These are phyloP conservation scores for Heliocidaris erythrogramma DNA, from an alignment of 35 echinoderm and acorn worm genomes.

Conservation along the genomic window DNA sequence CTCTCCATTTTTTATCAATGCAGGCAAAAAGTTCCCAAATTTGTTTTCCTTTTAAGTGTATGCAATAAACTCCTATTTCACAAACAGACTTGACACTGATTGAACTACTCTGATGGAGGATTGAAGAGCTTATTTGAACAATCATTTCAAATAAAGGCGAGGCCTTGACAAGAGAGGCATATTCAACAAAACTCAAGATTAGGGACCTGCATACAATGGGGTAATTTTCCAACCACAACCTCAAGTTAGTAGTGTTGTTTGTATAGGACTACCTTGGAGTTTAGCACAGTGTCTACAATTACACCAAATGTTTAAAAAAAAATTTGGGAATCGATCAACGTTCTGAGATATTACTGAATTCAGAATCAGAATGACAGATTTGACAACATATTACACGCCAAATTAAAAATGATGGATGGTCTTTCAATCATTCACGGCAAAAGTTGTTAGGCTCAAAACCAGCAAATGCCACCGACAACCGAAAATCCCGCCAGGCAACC, in stretches of 20 bases:
- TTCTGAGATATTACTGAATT: neutral
- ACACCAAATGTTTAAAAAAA: neutral
- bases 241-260: neutral
- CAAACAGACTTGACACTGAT: constrained; percentile 11
- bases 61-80: neutral
- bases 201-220: neutral
- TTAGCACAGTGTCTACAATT: neutral
- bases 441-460: too few relatives aligned
- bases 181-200: neutral
- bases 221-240: neutral
- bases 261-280: neutral
- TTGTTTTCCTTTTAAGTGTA: neutral
- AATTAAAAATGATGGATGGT: neutral
- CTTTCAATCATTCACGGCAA: too few relatives aligned
- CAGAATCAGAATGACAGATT: neutral
- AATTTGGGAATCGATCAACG: neutral
- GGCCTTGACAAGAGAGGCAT: neutral
- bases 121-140: neutral
- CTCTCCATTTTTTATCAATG: too few relatives aligned
- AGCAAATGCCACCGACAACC: too few relatives aligned
- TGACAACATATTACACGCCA: neutral
- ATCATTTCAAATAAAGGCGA: neutral
- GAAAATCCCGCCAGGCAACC: too few relatives aligned
- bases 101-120: neutral
- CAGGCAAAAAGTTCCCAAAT: neutral